phyloP scores from a whole-genome alignment of 2,113 vertebrate species.

The Perccottus glenii region DNA sequence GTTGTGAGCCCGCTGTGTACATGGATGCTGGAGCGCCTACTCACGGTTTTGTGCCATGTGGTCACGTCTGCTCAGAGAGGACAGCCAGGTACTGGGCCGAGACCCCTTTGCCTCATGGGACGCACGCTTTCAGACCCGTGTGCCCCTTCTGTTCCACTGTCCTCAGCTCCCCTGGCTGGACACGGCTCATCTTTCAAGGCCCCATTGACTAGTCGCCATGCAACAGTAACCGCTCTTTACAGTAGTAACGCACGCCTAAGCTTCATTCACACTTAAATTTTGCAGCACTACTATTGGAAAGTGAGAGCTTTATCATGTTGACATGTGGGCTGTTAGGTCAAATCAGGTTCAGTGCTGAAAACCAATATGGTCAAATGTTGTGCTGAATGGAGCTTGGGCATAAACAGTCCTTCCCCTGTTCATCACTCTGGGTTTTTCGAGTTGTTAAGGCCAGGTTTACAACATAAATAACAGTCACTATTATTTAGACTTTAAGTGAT shows the following conservation, averaged over 20 bases:
- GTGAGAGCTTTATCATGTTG: slow-evolving; percentile 5
- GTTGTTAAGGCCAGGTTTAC: slow-evolving; percentile 6
- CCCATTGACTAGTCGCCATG: slow-evolving; percentile 86
- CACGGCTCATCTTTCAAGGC: slow-evolving; percentile 96
- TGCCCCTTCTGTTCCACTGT: slow-evolving; percentile 96
- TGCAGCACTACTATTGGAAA: slow-evolving; percentile 11
- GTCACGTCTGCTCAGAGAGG: slow-evolving; percentile 96
- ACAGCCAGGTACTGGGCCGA: slow-evolving; percentile 94
- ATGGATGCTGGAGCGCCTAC: slow-evolving; percentile 93
- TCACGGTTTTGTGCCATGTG: slow-evolving; percentile 92
- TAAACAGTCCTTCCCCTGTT: slow-evolving; percentile 45
- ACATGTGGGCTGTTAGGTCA: neutral
- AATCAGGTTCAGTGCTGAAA: neutral
- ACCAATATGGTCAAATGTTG: slow-evolving; percentile 5
- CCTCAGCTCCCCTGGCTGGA: slow-evolving; percentile 87
- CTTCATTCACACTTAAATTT: slow-evolving; percentile 35
- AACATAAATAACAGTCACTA: neutral
- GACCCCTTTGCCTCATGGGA: slow-evolving; percentile 94
- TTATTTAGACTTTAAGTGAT: neutral
- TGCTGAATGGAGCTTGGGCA: slow-evolving; percentile 48
- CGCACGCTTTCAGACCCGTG: slow-evolving; percentile 94
- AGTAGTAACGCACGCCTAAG: slow-evolving; percentile 41
- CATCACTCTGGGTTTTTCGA: slow-evolving; percentile 45
- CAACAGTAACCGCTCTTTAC: slow-evolving; percentile 17
- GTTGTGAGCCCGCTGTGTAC: slow-evolving; percentile 93